Percentiles rank a stretch among this genome's conserved stretches.
These are phyloP conservation scores for Notodonta dromedarius DNA, from an alignment of 2,888 invertebrate genomes.

Conservation along the genomic window DNA sequence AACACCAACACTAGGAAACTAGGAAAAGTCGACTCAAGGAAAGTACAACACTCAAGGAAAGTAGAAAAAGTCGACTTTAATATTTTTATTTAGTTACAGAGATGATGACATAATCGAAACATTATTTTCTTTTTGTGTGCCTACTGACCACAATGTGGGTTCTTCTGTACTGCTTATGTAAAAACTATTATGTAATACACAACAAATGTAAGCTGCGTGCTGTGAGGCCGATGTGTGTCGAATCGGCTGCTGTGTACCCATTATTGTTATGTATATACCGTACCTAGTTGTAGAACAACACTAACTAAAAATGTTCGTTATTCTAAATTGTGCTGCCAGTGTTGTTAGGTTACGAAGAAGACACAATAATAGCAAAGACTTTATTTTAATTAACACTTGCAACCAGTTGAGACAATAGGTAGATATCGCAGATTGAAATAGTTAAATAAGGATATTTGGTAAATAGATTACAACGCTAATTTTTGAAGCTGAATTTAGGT, in stretches of 20 bases:
- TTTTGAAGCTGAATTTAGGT: too few relatives aligned
- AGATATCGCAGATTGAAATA: slow-evolving; percentile 9
- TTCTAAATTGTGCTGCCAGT: background rate
- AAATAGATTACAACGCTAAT: background rate
- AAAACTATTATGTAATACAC: background rate
- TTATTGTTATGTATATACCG: background rate
- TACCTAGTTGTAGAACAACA: background rate
- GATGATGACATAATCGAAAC: background rate
- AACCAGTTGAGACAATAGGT: background rate
- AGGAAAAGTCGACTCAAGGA: too few relatives aligned
- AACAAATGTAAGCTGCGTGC: background rate
- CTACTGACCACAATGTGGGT: background rate
- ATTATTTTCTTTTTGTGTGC: background rate
- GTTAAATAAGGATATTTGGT: background rate
- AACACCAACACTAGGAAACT: too few relatives aligned
- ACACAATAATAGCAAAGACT: background rate
- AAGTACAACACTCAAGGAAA: too few relatives aligned
- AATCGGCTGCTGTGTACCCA: background rate
- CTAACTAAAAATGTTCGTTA: background rate
- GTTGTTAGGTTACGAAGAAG: background rate
- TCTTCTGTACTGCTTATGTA: background rate
- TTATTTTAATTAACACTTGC: background rate
- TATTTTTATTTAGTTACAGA: background rate
- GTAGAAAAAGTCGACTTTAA: too few relatives aligned
- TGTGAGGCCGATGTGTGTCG: background rate